These are phyloP conservation scores for Synaphobranchus kaupii DNA, from an alignment of 2,797 vertebrate genomes.

Conservation along the genomic window DNA sequence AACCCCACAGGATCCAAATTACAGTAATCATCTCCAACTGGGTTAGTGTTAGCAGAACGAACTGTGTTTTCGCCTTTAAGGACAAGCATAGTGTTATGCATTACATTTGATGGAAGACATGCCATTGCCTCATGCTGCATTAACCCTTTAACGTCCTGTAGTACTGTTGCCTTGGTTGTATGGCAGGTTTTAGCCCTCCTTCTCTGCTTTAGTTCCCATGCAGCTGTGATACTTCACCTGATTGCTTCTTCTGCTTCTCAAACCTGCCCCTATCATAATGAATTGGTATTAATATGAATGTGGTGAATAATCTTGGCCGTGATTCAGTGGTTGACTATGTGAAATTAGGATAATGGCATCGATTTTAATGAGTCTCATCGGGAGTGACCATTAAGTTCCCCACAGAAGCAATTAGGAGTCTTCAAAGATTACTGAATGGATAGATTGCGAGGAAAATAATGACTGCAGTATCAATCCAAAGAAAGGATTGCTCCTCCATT, in stretches of 20 bases:
- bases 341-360: not conserved
- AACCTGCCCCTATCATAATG: not conserved
- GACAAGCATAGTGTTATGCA: not conserved
- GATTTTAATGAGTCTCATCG: conserved; percentile 2
- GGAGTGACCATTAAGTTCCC: conserved; percentile 8
- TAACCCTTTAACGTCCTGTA: not conserved
- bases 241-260: not conserved
- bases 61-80: not conserved
- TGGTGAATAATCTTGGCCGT: not conserved
- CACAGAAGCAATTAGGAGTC: not conserved
- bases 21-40: not conserved
- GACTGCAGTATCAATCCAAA: not conserved
- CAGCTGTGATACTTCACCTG: not conserved
- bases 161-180: not conserved
- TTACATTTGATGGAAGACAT: not conserved
- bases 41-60: not conserved
- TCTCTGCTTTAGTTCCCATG: not conserved
- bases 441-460: conserved; percentile 11
- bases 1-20: not conserved
- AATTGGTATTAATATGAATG: not conserved
- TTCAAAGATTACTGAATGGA: conserved; percentile 7
- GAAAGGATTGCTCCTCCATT: not conserved
- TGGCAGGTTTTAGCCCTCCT: not conserved
- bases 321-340: not conserved
- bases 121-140: not conserved